These are phyloP conservation scores for Iguana delicatissima DNA, from an alignment of 2,797 vertebrate genomes.

Conservation along the genomic window DNA sequence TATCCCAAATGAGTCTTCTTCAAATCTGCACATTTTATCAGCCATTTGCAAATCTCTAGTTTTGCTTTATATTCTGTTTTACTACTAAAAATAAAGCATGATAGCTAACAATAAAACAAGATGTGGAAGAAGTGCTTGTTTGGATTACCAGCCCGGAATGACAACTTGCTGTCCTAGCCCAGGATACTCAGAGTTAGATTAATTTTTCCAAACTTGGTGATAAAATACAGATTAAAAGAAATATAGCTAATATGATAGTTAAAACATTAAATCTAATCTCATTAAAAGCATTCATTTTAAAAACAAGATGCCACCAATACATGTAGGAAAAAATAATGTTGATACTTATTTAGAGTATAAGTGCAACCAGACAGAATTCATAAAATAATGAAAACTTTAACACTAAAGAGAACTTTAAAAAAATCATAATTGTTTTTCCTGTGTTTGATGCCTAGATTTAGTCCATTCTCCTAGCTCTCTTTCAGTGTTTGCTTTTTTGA, in stretches of 20 bases:
- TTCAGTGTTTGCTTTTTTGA: conserved; percentile 27
- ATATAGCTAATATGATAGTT: too few species aligned
- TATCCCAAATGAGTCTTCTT: background rate
- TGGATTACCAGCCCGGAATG: too few species aligned
- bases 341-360: background rate
- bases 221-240: too few species aligned
- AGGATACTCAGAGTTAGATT: too few species aligned
- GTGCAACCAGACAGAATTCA: background rate
- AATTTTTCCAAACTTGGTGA: too few species aligned
- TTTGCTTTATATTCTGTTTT: background rate
- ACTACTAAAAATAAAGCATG: background rate
- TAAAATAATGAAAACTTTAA: background rate
- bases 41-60: background rate
- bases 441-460: background rate
- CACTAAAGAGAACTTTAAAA: background rate
- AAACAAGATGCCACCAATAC: background rate
- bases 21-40: background rate
- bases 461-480: conserved; percentile 11
- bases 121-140: too few species aligned
- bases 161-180: too few species aligned
- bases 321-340: background rate
- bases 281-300: too few species aligned
- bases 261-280: too few species aligned
- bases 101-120: background rate
- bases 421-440: background rate